Evolutionary conservation across 2,113 vertebrate genomes (phyloP).

Genomic region (Scopus umbretta): DNA sequence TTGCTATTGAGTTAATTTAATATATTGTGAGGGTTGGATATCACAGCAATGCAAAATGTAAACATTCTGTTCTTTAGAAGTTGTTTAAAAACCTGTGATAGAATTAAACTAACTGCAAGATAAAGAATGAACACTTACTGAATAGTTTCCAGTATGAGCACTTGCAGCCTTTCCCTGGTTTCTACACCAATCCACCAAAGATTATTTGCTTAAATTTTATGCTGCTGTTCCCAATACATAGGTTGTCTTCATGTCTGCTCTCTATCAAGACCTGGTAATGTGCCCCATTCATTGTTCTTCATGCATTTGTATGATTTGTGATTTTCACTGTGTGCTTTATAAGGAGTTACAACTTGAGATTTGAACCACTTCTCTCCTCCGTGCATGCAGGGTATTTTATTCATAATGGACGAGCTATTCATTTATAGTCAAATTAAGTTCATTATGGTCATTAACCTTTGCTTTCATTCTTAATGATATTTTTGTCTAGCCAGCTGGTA

Average conservation of each 20-base stretch:
- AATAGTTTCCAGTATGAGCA: not conserved
- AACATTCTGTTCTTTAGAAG: not conserved
- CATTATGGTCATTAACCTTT: conserved; percentile 5
- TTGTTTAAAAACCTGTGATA: not conserved
- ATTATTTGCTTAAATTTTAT: not conserved
- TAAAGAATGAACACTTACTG: not conserved
- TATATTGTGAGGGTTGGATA: not conserved
- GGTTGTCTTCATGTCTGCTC: not conserved
- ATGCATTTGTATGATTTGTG: not conserved
- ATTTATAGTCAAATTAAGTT: conserved; percentile 23
- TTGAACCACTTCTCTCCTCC: not conserved
- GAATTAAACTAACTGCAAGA: not conserved
- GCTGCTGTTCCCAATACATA: not conserved
- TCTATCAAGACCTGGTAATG: not conserved
- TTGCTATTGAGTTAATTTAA: not conserved
- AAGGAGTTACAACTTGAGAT: not conserved
- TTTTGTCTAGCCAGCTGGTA: not conserved
- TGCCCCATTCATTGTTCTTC: not conserved
- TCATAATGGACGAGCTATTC: conserved; percentile 13
- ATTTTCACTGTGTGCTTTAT: not conserved
- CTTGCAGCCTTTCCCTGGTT: not conserved
- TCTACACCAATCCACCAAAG: not conserved
- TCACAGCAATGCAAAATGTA: not conserved
- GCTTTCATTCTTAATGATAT: not conserved
- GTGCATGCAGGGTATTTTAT: not conserved